Evolutionary conservation across 2,888 invertebrate genomes (phyloP).

Genomic region (Clepsis dumicolana): DNA sequence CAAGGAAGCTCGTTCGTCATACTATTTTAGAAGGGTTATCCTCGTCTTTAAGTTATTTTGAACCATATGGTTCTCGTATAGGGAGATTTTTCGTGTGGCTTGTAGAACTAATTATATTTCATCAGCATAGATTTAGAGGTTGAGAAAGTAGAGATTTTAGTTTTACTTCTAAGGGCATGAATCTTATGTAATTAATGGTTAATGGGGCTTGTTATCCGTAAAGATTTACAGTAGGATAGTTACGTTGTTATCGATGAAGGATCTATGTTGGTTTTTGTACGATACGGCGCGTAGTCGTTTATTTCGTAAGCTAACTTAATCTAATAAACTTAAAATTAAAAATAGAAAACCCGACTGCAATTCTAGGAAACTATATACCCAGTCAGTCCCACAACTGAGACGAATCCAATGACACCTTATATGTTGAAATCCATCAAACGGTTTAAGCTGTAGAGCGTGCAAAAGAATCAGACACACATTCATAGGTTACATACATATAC

Average conservation of each 20-base stretch:
- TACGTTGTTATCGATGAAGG: neutral
- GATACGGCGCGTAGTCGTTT: no score
- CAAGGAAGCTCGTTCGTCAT: constrained; percentile 22
- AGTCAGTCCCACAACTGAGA: no score
- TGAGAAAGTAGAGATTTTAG: constrained; percentile 24
- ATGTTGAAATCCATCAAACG: no score
- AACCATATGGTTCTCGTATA: neutral
- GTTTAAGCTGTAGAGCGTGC: no score
- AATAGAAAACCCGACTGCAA: no score
- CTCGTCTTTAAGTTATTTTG: neutral
- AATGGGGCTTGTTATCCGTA: constrained; percentile 19
- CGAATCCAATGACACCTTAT: no score
- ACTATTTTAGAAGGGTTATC: constrained; percentile 28
- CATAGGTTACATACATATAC: no score
- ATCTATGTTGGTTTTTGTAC: neutral
- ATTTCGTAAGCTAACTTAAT: no score
- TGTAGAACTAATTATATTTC: constrained; percentile 24
- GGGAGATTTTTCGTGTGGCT: neutral
- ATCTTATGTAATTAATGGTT: constrained; percentile 21
- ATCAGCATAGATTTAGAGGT: constrained; percentile 33
- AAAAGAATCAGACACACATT: no score
- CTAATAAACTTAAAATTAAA: no score
- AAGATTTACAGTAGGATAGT: constrained; percentile 10
- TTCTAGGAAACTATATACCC: no score
- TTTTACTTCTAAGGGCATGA: constrained; percentile 31